Evolutionary conservation across 2,888 invertebrate genomes (phyloP).

Genomic region (Seladonia tumulorum): DNA sequence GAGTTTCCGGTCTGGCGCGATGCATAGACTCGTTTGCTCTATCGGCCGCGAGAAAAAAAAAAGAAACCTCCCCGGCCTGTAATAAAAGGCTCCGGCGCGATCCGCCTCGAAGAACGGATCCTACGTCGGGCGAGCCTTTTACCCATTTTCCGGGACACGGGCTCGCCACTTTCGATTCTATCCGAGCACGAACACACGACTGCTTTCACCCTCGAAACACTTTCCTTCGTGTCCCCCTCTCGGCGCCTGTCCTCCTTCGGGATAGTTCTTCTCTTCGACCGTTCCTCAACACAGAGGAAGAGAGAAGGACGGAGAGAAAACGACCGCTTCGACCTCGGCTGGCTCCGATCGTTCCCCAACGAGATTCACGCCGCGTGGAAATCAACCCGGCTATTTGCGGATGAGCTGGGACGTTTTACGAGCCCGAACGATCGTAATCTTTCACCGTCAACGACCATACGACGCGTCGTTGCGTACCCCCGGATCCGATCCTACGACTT

Average conservation of each 20-base stretch:
- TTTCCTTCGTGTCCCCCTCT: neutral
- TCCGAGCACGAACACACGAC: constrained; percentile 21
- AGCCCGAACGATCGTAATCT: constrained; percentile 1
- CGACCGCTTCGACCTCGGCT: neutral
- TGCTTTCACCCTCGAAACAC: constrained; percentile 9
- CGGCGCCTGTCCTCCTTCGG: neutral
- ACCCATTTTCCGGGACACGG: constrained; percentile 46
- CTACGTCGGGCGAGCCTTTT: constrained; percentile 37
- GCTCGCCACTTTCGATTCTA: constrained; percentile 34
- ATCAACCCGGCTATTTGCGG: constrained; percentile 3
- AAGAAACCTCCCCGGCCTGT: constrained; percentile 1
- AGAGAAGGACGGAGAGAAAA: neutral
- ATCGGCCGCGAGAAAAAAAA: constrained; percentile 23
- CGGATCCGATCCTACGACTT: neutral
- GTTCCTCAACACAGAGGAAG: neutral
- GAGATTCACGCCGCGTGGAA: neutral
- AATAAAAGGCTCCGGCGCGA: constrained; percentile 22
- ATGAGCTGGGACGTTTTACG: neutral
- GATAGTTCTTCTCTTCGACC: neutral
- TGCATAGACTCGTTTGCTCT: constrained; percentile 17
- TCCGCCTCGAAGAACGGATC: constrained; percentile 23
- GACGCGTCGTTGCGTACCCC: neutral
- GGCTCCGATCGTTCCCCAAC: neutral
- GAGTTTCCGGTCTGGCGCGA: constrained; percentile 41
- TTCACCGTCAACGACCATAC: neutral